A percentile compares a stretch with the other conserved stretches of the same genome.
Evolutionary conservation across 2,888 invertebrate genomes (phyloP).

Genomic region (Drosophila robusta): DNA sequence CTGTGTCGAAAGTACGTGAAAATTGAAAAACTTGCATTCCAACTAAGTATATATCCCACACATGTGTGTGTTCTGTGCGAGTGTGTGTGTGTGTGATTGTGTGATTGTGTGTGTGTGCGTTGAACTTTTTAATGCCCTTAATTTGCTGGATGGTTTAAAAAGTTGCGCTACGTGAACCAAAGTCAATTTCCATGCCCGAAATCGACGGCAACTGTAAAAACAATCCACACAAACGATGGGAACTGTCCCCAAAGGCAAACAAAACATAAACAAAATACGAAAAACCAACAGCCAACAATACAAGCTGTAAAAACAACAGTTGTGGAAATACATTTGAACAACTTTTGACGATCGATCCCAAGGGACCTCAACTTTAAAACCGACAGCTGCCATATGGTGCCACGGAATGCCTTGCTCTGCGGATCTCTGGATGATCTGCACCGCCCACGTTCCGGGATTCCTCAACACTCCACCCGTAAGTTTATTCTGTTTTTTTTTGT

Average conservation of each 20-base stretch:
- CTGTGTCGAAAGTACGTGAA: slow-evolving; percentile 60
- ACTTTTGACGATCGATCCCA: slow-evolving; percentile 40
- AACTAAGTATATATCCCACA: slow-evolving; percentile 36
- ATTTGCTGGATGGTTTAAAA: slow-evolving; percentile 76
- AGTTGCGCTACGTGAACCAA: slow-evolving; percentile 68
- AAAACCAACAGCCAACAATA: neutral
- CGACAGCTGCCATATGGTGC: slow-evolving; percentile 6
- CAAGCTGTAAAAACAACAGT: slow-evolving; percentile 74
- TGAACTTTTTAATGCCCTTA: slow-evolving; percentile 79
- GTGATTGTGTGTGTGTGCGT: slow-evolving; percentile 18
- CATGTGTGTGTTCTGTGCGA: neutral
- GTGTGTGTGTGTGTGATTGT: slow-evolving; percentile 1
- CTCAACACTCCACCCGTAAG: slow-evolving; percentile 13
- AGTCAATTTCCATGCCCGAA: slow-evolving; percentile 59
- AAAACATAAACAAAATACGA: slow-evolving; percentile 36
- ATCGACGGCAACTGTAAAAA: slow-evolving; percentile 62
- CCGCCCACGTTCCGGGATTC: slow-evolving; percentile 4
- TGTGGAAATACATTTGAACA: slow-evolving; percentile 28
- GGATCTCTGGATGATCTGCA: slow-evolving; percentile 16
- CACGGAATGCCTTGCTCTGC: slow-evolving; percentile 1
- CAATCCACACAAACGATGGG: slow-evolving; percentile 44
- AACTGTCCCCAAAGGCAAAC: slow-evolving; percentile 70
- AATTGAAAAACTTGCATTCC: slow-evolving; percentile 71
- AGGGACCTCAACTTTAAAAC: slow-evolving; percentile 20
- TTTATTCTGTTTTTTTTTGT: too few relatives aligned